These are phyloP conservation scores for Trachelipus rathkii DNA, from an alignment of 1,140 invertebrate species.

Conservation along the genomic window DNA sequence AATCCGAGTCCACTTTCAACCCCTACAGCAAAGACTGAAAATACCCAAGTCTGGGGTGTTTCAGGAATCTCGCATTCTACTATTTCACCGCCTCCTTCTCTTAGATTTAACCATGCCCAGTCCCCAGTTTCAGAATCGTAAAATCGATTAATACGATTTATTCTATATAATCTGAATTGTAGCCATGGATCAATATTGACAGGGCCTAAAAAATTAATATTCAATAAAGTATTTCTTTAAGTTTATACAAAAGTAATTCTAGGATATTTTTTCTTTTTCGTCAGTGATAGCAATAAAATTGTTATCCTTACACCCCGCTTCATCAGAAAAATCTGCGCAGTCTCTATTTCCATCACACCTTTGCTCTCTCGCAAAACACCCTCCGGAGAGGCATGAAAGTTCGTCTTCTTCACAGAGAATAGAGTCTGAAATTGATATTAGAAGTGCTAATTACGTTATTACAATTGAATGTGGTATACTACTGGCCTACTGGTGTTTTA, in stretches of 20 bases:
- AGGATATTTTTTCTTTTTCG: no score
- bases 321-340: constrained; percentile 53
- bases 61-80: constrained; percentile 40
- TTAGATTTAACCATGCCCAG: constrained; percentile 45
- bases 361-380: constrained; percentile 48
- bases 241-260: no score
- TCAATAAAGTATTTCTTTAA: no score
- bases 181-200: constrained; percentile 33
- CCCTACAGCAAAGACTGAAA: constrained; percentile 43
- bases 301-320: constrained; percentile 51
- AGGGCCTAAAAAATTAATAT: constrained; percentile 30
- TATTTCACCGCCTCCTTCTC: constrained; percentile 35
- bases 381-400: constrained; percentile 42
- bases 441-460: background rate
- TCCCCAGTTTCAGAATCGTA: constrained; percentile 44
- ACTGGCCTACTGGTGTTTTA: no score
- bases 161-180: constrained; percentile 40
- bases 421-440: constrained; percentile 7
- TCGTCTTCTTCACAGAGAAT: constrained; percentile 33
- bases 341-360: constrained; percentile 51
- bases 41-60: constrained; percentile 44
- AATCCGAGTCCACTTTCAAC: constrained; percentile 39
- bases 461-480: background rate
- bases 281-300: no score
- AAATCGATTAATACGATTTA: constrained; percentile 43